Evolutionary conservation across 2,888 invertebrate species (phyloP), one percentile per base, ranked within the genome.

Genomic region (Orchesellides sinensis): DNA sequence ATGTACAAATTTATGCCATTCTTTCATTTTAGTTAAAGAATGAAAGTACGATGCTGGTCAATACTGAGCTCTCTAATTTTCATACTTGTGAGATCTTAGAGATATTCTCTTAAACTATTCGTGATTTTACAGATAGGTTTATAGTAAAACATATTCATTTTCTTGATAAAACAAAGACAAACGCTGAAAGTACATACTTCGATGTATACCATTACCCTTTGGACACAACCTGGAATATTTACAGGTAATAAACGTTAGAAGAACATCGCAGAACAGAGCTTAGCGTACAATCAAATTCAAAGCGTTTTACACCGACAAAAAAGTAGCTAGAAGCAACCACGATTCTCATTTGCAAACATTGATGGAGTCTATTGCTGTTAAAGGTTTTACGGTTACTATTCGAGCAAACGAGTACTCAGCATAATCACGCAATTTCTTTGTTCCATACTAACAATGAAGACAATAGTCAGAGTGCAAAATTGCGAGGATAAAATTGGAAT

Each of bases 341-440:
- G 52, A 49, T 32, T 63, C 49, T 65, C 74, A 65, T 52, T 63
- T 52, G 47, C 32, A 40, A 45, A 45, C 59, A 59, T 72, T 25
- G 66, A 66, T 59, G 72, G 47, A 59, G 40, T 59, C 59, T 27
- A 54, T 54, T 35, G 54, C 8, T n/a, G 27, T 40, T 17, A 72
- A 63, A 74, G 40, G 61, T 65, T 74, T 65, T 65, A 74, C 54
- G 74, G 65, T 65, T 65, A 74, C 65, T 65, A 74, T 65, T 65
- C n/a, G 35, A 25, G 35, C 27, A 65, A 40, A 65, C 52, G 40
- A 65, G 54, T 54, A 74, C 65, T 74, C 74, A 54, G 29, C 74
- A 65, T 74, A 74, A 74, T 74, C 74, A 74, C 65, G 74, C 74
- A 74, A 74, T 74, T 72, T 65, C 65, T 74, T 74, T 65, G 52